Evolutionary conservation across 2,113 vertebrate genomes (phyloP), one percentile per base, ranked within the genome.

Genomic region (Cephalopholis sonnerati): DNA sequence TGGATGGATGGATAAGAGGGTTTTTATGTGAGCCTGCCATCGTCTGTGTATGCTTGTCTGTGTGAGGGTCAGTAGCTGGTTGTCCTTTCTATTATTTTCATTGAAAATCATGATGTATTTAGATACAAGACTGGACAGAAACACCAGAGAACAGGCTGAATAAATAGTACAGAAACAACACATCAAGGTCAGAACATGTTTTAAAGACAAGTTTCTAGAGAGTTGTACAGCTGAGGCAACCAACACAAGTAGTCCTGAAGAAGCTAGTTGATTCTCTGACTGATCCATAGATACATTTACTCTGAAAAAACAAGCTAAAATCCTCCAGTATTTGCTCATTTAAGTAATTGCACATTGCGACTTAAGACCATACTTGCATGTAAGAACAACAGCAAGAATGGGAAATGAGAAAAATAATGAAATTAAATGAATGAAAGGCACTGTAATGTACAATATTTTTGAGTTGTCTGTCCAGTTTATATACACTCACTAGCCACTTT

Each of bases 21-120:
- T 32, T 83, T 83, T 59, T 72, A 24, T 81, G 20, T 41, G 17
- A 24, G 24, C 36, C 69, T 64, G 25, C 48, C n/a, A 6, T 61
- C 7, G 10, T 64, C 59, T 68, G 46, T 48, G 24, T 62, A 20
- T 58, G 46, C 20, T 36, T 68, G 32, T 61, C 27, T 29, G 16
- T 48, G 55, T 57, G 5, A 41, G 13, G 32, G 74, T 73, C 62
- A 48, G 36, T 57, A 12, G 22, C 72, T 57, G 11, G 4, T 71
- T 48, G 27, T 25, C 16, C 20, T 41, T 55, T 39, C 58, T 13
- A 17, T 74, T 78, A 18, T 74, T 78, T 78, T 62, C 61, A 68
- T 48, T 24, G 22, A 50, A 50, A 81, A 67, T 72, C 15, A 58
- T 65, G 41, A 74, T 57, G 16, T 64, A 61, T 58, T 4, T 58